Evolutionary conservation across 2,113 vertebrate genomes (phyloP).

Genomic region (Manacus vitellinus): DNA sequence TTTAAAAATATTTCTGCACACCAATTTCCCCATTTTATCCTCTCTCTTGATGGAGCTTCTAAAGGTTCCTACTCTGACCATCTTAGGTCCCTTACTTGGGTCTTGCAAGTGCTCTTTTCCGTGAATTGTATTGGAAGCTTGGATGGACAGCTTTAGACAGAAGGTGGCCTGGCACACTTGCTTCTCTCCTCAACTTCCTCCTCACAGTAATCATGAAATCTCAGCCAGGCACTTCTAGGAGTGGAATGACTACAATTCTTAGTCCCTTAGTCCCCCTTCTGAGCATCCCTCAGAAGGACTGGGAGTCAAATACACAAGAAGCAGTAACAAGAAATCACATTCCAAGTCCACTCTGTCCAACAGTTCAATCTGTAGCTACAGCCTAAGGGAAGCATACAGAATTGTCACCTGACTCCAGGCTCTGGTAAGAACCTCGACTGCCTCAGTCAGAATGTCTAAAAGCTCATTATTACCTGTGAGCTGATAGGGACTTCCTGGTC

Average conservation of each 20-base stretch:
- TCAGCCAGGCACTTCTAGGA: background rate
- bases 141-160: background rate
- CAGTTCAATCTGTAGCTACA: background rate
- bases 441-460: background rate
- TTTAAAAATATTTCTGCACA: background rate
- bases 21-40: background rate
- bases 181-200: background rate
- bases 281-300: background rate
- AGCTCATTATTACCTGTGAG: slow-evolving; percentile 80
- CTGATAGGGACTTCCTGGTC: slow-evolving; percentile 88
- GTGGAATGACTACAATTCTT: background rate
- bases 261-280: background rate
- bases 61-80: background rate
- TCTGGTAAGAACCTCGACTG: background rate
- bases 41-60: background rate
- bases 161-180: background rate
- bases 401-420: background rate
- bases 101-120: background rate
- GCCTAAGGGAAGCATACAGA: background rate
- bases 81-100: background rate
- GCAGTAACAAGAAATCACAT: background rate
- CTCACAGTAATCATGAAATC: background rate
- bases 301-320: background rate
- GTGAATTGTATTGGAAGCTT: background rate
- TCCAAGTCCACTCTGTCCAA: background rate